These are phyloP conservation scores for Tinamus major DNA, from an alignment of 2,797 vertebrate species.

Conservation along the genomic window DNA sequence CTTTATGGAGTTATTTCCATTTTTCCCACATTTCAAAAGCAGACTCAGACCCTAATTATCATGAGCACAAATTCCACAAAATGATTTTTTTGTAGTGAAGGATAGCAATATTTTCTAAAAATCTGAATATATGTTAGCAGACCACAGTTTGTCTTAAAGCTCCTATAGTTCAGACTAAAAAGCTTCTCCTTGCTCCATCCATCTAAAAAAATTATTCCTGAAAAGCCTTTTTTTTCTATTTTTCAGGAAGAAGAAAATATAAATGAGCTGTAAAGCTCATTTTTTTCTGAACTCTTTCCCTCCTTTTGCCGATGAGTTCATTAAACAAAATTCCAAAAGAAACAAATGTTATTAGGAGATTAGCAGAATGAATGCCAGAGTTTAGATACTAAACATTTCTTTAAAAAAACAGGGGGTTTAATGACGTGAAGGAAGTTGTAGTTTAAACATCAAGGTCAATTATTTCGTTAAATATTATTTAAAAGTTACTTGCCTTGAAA, in stretches of 20 bases:
- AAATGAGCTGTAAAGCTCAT: conserved; percentile 34
- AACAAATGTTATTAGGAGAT: conserved; percentile 65
- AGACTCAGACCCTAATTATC: conserved; percentile 43
- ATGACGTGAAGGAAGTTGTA: conserved; percentile 49
- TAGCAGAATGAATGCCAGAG: conserved; percentile 43
- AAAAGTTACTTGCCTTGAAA: conserved; percentile 65
- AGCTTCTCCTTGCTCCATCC: not conserved
- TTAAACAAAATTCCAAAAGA: conserved; percentile 46
- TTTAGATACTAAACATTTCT: conserved; percentile 31
- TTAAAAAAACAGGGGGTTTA: not conserved
- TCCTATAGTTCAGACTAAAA: conserved; percentile 5
- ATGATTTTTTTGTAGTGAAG: conserved; percentile 36
- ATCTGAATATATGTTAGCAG: conserved; percentile 35
- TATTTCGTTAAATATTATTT: conserved; percentile 66
- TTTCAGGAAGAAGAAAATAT: conserved; percentile 41
- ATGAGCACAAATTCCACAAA: conserved; percentile 43
- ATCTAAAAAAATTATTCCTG: conserved; percentile 57
- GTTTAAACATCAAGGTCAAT: conserved; percentile 73
- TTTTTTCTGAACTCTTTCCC: conserved; percentile 50
- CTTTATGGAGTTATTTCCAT: conserved; percentile 51
- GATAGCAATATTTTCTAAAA: conserved; percentile 34
- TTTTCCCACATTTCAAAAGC: conserved; percentile 57
- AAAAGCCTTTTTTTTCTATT: conserved; percentile 27
- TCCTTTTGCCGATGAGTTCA: conserved; percentile 28
- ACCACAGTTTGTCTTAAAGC: conserved; percentile 22